Evolutionary conservation across 2,888 invertebrate species (phyloP).

Genomic region (Stenolophus ochropezus): DNA sequence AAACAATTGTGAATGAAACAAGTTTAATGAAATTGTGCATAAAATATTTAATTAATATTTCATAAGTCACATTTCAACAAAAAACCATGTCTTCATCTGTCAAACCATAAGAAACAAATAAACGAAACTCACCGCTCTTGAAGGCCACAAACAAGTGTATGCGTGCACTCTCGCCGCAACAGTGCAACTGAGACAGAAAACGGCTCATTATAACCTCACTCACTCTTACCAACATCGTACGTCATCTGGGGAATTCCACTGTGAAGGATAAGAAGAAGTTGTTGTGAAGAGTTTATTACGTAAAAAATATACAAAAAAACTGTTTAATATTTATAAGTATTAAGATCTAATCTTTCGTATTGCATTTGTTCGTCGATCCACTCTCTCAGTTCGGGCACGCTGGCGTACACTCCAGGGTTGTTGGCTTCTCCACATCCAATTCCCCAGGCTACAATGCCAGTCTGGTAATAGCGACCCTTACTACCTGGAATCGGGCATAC

Average conservation of each 20-base stretch:
- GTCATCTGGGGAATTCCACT: constrained; percentile 36
- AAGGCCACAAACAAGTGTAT: constrained; percentile 24
- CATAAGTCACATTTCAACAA: not conserved
- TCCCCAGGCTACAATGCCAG: constrained; percentile 76
- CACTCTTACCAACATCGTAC: not conserved
- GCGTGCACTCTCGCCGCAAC: not conserved
- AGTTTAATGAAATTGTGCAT: not conserved
- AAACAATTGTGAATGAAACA: no score
- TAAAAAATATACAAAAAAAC: constrained; percentile 67
- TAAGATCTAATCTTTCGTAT: constrained; percentile 72
- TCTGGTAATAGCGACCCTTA: constrained; percentile 74
- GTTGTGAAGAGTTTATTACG: constrained; percentile 1
- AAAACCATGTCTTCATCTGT: not conserved
- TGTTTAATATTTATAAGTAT: constrained; percentile 67
- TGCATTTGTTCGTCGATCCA: constrained; percentile 72
- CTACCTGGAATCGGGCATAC: constrained; percentile 80
- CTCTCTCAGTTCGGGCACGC: constrained; percentile 71
- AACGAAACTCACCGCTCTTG: constrained; percentile 25
- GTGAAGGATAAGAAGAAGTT: constrained; percentile 21
- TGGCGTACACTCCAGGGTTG: constrained; percentile 75
- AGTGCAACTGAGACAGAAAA: constrained; percentile 36
- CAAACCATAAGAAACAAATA: not conserved
- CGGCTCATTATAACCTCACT: not conserved
- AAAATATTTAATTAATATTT: not conserved
- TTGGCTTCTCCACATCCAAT: constrained; percentile 73